Conservation (phyloP, 2,113 vertebrate genomes). For the Turnix velox region DNA sequence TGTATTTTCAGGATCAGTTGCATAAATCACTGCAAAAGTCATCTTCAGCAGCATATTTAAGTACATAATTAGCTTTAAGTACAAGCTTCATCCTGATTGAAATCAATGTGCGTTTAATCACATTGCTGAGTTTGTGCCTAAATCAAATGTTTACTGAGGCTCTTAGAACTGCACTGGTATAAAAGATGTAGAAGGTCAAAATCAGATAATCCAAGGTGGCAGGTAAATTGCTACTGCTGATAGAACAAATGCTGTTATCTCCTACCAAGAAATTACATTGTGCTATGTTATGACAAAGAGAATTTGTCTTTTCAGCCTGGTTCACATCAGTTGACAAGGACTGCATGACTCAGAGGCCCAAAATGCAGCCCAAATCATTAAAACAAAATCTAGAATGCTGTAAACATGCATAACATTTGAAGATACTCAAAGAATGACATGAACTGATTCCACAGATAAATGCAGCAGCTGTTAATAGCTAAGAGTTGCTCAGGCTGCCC, state of each 20-base stretch:
- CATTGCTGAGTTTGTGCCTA: background rate
- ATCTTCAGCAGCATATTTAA: background rate
- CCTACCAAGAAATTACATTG: background rate
- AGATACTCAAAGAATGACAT: background rate
- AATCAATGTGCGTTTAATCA: background rate
- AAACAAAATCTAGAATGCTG: background rate
- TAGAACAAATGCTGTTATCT: background rate
- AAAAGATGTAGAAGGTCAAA: background rate
- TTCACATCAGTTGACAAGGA: background rate
- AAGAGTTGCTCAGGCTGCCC: background rate
- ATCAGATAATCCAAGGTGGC: background rate
- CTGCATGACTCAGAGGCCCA: background rate
- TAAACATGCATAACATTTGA: background rate
- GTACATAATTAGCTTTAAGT: constrained; percentile 25
- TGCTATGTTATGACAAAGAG: background rate
- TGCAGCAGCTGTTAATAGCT: background rate
- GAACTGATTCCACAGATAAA: background rate
- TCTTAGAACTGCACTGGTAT: background rate
- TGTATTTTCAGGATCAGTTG: background rate
- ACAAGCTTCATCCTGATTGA: background rate
- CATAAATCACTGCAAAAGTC: background rate
- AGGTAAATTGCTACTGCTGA: background rate
- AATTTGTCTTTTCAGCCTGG: background rate
- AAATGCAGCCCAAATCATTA: background rate
- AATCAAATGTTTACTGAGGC: background rate